Percentiles rank a stretch among this genome's conserved stretches.
These are phyloP conservation scores for Stenotaenia linearis DNA, from an alignment of 2,888 invertebrate genomes.

Conservation along the genomic window DNA sequence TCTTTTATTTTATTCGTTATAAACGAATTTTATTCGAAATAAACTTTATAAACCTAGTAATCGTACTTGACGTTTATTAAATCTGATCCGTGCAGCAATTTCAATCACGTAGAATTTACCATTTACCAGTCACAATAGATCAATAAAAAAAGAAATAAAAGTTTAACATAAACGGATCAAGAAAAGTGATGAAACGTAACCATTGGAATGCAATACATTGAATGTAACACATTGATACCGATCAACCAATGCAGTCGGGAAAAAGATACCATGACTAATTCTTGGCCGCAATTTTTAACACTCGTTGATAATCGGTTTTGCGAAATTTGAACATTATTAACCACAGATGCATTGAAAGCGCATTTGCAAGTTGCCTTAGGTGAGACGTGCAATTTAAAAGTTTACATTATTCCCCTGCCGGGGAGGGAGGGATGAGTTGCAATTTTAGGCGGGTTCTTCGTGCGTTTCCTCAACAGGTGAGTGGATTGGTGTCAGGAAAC, in stretches of 20 bases:
- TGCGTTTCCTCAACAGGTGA: constrained; percentile 26
- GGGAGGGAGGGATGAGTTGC: neutral
- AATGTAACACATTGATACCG: neutral
- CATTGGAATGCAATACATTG: neutral
- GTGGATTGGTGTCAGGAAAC: constrained; percentile 24
- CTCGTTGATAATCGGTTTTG: neutral
- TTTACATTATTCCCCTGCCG: neutral
- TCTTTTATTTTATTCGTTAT: too few species aligned
- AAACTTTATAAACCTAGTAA: too few species aligned
- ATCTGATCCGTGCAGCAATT: neutral
- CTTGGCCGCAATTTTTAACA: neutral
- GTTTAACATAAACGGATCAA: neutral
- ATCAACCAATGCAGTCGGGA: neutral
- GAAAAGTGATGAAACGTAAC: neutral
- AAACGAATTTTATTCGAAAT: too few species aligned
- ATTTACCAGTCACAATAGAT: constrained; percentile 12
- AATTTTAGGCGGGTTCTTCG: neutral
- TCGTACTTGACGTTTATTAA: too few species aligned
- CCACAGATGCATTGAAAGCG: neutral
- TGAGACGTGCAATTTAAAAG: neutral
- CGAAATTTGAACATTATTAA: neutral
- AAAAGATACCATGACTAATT: neutral
- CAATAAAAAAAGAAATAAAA: neutral
- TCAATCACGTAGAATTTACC: neutral
- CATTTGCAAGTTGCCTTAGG: neutral